Evolutionary conservation across 2,888 invertebrate genomes (phyloP).

Genomic region (Euplagia quadripunctaria): DNA sequence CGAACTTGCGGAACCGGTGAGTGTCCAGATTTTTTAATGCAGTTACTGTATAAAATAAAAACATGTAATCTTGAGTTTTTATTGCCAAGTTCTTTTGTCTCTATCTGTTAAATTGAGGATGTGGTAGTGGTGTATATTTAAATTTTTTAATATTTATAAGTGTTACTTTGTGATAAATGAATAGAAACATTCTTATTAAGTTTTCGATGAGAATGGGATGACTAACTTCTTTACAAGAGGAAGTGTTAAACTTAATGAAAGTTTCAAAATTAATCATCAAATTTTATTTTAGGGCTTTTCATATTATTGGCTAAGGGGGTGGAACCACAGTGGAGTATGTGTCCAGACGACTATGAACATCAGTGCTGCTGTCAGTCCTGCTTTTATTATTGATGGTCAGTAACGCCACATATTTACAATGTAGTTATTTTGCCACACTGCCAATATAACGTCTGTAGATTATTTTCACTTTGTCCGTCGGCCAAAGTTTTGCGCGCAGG

Average conservation of each 20-base stretch:
- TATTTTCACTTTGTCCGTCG: too few relatives aligned
- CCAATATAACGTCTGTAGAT: too few relatives aligned
- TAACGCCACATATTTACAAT: neutral
- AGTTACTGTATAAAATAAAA: neutral
- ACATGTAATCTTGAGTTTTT: neutral
- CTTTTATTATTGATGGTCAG: slow-evolving; percentile 91
- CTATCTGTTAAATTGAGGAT: neutral
- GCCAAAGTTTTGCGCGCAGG: too few relatives aligned
- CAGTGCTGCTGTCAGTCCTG: slow-evolving; percentile 93
- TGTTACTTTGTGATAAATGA: too few relatives aligned
- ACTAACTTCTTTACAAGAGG: neutral
- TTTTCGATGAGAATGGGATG: too few relatives aligned
- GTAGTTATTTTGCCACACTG: neutral
- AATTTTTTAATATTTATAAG: too few relatives aligned
- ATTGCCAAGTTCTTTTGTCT: neutral
- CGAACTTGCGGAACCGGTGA: slow-evolving; percentile 55
- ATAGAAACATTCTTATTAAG: too few relatives aligned
- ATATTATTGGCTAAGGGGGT: slow-evolving; percentile 89
- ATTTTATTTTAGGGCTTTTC: slow-evolving; percentile 68
- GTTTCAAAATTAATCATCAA: neutral
- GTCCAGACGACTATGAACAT: slow-evolving; percentile 91
- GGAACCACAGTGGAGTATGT: slow-evolving; percentile 90
- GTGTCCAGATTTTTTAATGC: slow-evolving; percentile 19
- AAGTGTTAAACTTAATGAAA: neutral
- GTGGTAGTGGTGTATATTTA: neutral